Evolutionary conservation across 2,113 vertebrate genomes (phyloP).

Genomic region (Oncorhynchus tshawytscha): DNA sequence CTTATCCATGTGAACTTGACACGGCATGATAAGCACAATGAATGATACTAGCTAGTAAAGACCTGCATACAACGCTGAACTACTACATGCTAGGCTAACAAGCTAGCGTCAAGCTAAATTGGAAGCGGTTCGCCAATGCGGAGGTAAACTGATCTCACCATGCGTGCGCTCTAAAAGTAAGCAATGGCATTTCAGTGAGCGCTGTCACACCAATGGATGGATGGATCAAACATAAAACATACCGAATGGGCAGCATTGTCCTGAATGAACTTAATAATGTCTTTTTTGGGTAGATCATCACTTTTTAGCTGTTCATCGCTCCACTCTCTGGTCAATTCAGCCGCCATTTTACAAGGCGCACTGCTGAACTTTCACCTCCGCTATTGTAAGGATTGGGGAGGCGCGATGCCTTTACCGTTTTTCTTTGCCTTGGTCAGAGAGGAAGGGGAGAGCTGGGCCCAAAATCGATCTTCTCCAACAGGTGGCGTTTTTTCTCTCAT

Average conservation of each 20-base stretch:
- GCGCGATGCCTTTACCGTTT: no score
- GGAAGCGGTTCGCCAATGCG: background rate
- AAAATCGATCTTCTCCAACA: no score
- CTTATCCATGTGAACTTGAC: no score
- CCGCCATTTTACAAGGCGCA: slow-evolving; percentile 73
- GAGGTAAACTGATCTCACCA: background rate
- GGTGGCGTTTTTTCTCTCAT: no score
- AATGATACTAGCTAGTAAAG: no score
- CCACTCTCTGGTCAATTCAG: slow-evolving; percentile 80
- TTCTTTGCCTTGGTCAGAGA: no score
- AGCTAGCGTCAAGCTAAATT: background rate
- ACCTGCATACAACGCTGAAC: no score
- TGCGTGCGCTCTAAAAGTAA: background rate
- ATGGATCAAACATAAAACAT: slow-evolving; percentile 20
- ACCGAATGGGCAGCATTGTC: slow-evolving; percentile 89
- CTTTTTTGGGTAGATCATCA: slow-evolving; percentile 90
- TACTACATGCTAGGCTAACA: no score
- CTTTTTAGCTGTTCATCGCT: slow-evolving; percentile 87
- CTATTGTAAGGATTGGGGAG: no score
- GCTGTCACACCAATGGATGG: background rate
- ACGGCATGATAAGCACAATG: no score
- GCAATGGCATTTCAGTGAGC: background rate
- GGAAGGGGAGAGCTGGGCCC: no score
- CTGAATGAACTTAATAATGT: slow-evolving; percentile 91
- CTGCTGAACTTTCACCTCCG: slow-evolving; percentile 53